These are phyloP conservation scores for Hemitrygon akajei DNA, from an alignment of 2,797 vertebrate genomes.

Conservation along the genomic window DNA sequence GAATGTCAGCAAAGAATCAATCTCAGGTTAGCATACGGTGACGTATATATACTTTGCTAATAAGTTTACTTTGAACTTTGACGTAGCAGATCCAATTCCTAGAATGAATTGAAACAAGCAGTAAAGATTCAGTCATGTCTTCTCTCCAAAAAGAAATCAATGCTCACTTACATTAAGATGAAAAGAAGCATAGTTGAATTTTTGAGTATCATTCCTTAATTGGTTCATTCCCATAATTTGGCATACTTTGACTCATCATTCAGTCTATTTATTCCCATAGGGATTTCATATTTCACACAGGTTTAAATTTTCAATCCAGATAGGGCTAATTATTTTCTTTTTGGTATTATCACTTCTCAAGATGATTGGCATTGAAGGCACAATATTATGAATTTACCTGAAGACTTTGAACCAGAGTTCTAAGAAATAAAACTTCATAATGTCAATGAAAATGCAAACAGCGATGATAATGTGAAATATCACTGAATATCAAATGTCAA, in stretches of 20 bases:
- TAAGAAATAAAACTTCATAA: slow-evolving; percentile 33
- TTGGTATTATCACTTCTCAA: background rate
- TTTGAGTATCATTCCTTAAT: background rate
- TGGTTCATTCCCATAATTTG: background rate
- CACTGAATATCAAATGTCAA: background rate
- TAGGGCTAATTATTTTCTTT: background rate
- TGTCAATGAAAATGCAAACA: background rate
- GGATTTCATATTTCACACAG: background rate
- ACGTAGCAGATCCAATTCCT: no score
- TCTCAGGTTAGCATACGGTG: no score
- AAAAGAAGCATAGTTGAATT: no score
- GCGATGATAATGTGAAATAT: background rate
- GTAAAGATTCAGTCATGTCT: no score
- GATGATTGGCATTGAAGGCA: background rate
- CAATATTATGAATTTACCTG: slow-evolving; percentile 20
- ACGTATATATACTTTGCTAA: no score
- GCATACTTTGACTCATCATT: background rate
- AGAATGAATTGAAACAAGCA: no score
- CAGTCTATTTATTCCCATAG: background rate
- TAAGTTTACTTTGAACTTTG: no score
- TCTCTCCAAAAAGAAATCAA: no score
- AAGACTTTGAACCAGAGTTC: background rate
- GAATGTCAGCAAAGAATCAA: no score
- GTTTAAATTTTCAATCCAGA: background rate
- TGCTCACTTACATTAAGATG: no score